phyloP scores from a whole-genome alignment of 2,113 vertebrate species.

The Podocnemis expansa region DNA sequence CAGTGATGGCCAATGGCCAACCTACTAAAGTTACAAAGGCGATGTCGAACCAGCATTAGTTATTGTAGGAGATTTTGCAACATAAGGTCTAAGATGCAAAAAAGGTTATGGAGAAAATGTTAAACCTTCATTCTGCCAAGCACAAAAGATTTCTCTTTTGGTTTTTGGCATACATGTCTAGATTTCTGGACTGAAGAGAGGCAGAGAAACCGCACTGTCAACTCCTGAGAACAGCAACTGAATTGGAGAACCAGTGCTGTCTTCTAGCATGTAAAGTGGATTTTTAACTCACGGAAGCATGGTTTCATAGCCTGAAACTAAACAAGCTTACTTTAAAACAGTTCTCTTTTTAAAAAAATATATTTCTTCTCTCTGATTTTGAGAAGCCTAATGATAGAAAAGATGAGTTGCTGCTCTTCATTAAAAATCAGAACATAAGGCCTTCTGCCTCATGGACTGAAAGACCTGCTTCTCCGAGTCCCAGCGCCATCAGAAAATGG shows the following conservation, averaged over 20 bases:
- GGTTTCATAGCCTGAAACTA: accelerated
- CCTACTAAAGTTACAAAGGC: not conserved
- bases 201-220: not conserved
- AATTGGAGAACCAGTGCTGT: not conserved
- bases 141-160: not conserved
- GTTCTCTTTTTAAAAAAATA: accelerated
- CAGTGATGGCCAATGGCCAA: not conserved
- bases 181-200: accelerated
- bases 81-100: not conserved
- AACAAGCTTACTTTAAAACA: not conserved
- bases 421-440: not conserved
- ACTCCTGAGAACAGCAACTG: not conserved
- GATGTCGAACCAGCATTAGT: not conserved
- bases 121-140: not conserved
- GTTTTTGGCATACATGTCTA: not conserved
- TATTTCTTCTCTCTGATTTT: accelerated
- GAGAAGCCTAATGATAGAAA: not conserved
- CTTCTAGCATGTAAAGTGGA: not conserved
- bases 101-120: not conserved
- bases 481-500: not conserved
- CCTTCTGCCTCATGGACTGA: not conserved
- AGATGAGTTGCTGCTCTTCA: not conserved
- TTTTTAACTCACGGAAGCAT: not conserved
- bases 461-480: not conserved
- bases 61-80: not conserved